Percentiles rank a stretch among this genome's conserved stretches.
These are phyloP conservation scores for Uropetala carovei DNA, from an alignment of 2,888 invertebrate genomes.

Conservation along the genomic window DNA sequence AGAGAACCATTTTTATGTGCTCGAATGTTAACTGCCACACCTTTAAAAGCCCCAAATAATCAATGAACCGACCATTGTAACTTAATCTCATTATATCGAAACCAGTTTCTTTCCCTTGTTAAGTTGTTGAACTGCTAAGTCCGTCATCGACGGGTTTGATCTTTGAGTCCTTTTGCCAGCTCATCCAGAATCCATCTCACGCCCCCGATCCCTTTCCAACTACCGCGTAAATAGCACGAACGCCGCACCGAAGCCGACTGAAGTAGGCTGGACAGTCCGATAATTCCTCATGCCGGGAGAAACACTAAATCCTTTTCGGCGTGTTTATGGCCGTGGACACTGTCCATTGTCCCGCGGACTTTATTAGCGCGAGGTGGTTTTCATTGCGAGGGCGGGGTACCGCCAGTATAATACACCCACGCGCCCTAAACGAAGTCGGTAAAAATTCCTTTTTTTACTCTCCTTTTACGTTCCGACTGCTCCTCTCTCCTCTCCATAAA, in stretches of 20 bases:
- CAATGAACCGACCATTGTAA: no score
- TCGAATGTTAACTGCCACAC: no score
- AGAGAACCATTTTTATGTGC: no score
- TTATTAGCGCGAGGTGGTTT: conserved; percentile 50
- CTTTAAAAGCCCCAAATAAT: no score
- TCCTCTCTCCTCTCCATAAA: no score
- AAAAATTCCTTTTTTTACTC: background rate
- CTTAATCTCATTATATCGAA: no score
- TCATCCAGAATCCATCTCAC: background rate
- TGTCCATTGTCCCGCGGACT: conserved; percentile 60
- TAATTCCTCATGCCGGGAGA: background rate
- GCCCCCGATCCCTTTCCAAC: background rate
- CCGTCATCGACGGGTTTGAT: background rate
- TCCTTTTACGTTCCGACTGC: background rate
- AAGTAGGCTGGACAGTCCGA: background rate
- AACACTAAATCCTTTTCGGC: conserved; percentile 13
- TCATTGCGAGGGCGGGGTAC: conserved; percentile 25
- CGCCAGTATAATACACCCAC: background rate
- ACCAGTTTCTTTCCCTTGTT: no score
- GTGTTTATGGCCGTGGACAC: background rate
- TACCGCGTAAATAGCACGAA: background rate
- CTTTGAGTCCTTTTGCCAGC: background rate
- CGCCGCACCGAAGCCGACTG: conserved; percentile 12
- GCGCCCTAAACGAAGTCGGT: background rate
- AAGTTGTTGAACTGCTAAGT: no score